These are phyloP conservation scores for Himalopsyche tibetana DNA, from an alignment of 2,888 invertebrate genomes.

Conservation along the genomic window DNA sequence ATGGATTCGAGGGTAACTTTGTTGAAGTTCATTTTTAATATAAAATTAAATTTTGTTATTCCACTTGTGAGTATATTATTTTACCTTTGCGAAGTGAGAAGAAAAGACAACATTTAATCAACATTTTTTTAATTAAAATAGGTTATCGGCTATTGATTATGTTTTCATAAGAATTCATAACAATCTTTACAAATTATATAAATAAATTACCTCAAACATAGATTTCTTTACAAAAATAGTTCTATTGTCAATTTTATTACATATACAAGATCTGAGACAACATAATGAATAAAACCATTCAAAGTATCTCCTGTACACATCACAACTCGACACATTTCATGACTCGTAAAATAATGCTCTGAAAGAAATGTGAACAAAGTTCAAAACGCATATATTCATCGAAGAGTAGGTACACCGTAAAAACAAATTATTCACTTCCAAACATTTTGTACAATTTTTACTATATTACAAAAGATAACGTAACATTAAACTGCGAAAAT, in stretches of 20 bases:
- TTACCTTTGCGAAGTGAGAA: background rate
- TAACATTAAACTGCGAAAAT: too few relatives aligned
- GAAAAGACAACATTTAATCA: constrained; percentile 26
- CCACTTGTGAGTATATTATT: too few relatives aligned
- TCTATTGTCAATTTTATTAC: constrained; percentile 60
- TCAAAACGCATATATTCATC: background rate
- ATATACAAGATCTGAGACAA: constrained; percentile 45
- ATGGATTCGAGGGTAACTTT: too few relatives aligned
- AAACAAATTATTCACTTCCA: background rate
- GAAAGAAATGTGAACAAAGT: background rate
- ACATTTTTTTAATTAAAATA: constrained; percentile 41
- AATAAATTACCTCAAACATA: constrained; percentile 46
- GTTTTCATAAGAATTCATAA: constrained; percentile 43
- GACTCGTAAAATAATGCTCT: constrained; percentile 14
- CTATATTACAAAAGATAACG: constrained; percentile 14
- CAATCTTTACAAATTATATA: constrained; percentile 43
- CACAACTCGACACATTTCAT: constrained; percentile 3
- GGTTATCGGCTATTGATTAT: constrained; percentile 43
- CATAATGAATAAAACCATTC: constrained; percentile 47
- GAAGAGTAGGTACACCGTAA: background rate
- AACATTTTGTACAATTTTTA: constrained; percentile 9
- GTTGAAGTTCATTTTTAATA: too few relatives aligned
- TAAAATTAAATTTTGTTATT: too few relatives aligned
- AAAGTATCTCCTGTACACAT: constrained; percentile 35
- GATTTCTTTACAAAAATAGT: constrained; percentile 60